A percentile compares a stretch with the other conserved stretches of the same genome.
Evolutionary conservation across 2,888 invertebrate genomes (phyloP).

Genomic region (Dasypogon diadema): DNA sequence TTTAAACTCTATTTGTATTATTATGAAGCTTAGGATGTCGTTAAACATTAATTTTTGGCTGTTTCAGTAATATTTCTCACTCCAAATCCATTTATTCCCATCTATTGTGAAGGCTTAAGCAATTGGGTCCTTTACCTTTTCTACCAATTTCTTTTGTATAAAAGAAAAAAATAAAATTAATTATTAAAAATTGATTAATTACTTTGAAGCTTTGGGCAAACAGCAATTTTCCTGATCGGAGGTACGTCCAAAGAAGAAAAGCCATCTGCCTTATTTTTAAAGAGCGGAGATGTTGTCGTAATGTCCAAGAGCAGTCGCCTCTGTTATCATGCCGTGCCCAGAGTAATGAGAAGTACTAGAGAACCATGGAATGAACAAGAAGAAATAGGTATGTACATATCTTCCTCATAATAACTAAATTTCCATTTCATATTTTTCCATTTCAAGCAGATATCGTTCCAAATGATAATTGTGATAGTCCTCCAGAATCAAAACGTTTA

Average conservation of each 20-base stretch:
- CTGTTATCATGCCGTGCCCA: conserved; percentile 94
- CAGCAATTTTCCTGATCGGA: conserved; percentile 94
- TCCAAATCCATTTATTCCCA: too few relatives aligned
- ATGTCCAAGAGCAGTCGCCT: conserved; percentile 89
- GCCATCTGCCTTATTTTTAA: conserved; percentile 79
- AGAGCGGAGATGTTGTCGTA: conserved; percentile 90
- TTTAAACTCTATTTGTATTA: too few relatives aligned
- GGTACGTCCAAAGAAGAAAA: conserved; percentile 77
- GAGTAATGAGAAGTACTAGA: conserved; percentile 74
- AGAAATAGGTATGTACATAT: not conserved
- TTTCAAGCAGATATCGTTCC: not conserved
- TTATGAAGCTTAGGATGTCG: too few relatives aligned
- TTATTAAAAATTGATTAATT: too few relatives aligned
- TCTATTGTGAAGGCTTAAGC: too few relatives aligned
- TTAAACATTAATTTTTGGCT: too few relatives aligned
- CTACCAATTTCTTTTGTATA: too few relatives aligned
- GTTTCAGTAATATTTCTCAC: too few relatives aligned
- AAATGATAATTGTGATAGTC: conserved; percentile 50
- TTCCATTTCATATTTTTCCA: not conserved
- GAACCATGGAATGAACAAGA: conserved; percentile 70
- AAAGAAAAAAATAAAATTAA: too few relatives aligned
- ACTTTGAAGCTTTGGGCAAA: conserved; percentile 88
- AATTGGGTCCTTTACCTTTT: too few relatives aligned
- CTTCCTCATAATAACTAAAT: not conserved
- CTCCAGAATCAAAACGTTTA: not conserved